phyloP scores from a whole-genome alignment of 2,797 vertebrate species.

The Rallus crepitans region DNA sequence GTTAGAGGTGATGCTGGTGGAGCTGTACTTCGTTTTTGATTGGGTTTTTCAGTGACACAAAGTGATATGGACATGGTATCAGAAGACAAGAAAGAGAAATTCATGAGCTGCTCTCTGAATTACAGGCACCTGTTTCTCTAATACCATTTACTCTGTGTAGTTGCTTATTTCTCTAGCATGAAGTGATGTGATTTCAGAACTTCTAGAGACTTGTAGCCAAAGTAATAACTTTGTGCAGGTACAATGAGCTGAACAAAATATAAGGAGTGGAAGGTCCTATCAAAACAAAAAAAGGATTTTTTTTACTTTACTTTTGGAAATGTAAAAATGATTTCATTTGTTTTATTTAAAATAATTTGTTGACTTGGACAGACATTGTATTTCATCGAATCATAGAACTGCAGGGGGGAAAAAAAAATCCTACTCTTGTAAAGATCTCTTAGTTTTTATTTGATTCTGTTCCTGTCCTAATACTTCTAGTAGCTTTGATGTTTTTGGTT shows the following conservation, averaged over 20 bases:
- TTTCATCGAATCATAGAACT: background rate
- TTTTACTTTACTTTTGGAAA: background rate
- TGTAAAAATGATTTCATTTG: background rate
- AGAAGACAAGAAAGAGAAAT: background rate
- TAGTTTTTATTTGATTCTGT: background rate
- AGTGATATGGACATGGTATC: accelerated
- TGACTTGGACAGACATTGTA: background rate
- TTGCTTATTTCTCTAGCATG: background rate
- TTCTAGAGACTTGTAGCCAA: background rate
- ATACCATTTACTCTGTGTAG: background rate
- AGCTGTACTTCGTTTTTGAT: background rate
- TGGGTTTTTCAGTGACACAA: background rate
- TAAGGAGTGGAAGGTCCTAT: background rate
- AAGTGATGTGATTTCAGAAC: background rate
- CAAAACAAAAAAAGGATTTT: accelerated
- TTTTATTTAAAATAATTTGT: background rate
- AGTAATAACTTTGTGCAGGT: background rate
- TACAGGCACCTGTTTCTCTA: background rate
- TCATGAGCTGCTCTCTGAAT: background rate
- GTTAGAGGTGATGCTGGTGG: background rate
- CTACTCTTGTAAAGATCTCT: background rate
- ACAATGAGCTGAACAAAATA: background rate
- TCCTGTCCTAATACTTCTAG: accelerated
- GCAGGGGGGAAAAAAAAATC: accelerated
- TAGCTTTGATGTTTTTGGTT: background rate